phyloP scores from a whole-genome alignment of 2,797 vertebrate species.

The Halcyon smyrnensis region DNA sequence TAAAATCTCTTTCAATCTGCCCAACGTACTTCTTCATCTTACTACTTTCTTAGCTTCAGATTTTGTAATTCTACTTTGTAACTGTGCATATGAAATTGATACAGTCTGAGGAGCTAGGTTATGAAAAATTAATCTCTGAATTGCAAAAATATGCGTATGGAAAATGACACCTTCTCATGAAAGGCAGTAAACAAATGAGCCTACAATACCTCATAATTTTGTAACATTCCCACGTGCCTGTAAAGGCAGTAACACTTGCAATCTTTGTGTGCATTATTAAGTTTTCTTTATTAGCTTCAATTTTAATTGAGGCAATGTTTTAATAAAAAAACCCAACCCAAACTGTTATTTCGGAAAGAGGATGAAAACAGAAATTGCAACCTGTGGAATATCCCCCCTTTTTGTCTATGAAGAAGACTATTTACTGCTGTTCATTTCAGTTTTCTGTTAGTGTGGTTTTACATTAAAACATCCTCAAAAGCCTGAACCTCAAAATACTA shows the following conservation, averaged over 20 bases:
- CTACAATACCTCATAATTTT: neutral
- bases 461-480: conserved; percentile 23
- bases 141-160: neutral
- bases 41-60: neutral
- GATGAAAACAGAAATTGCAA: neutral
- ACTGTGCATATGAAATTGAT: neutral
- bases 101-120: neutral
- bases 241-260: neutral
- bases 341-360: neutral
- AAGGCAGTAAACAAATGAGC: conserved; percentile 14
- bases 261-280: neutral
- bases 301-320: neutral
- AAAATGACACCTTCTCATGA: neutral
- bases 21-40: neutral
- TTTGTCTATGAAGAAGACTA: neutral
- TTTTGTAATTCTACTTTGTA: neutral
- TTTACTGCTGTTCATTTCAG: neutral
- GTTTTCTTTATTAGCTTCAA: neutral
- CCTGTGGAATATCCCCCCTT: neutral
- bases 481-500: conserved; percentile 20
- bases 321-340: neutral
- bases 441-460: conserved; percentile 13
- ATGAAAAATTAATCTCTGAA: conserved; percentile 5
- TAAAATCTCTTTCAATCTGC: neutral
- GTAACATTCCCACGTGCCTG: neutral